Base-by-base conservation (phyloP, 2,113 vertebrate species). In the Callocephalon fimbriatum region DNA sequence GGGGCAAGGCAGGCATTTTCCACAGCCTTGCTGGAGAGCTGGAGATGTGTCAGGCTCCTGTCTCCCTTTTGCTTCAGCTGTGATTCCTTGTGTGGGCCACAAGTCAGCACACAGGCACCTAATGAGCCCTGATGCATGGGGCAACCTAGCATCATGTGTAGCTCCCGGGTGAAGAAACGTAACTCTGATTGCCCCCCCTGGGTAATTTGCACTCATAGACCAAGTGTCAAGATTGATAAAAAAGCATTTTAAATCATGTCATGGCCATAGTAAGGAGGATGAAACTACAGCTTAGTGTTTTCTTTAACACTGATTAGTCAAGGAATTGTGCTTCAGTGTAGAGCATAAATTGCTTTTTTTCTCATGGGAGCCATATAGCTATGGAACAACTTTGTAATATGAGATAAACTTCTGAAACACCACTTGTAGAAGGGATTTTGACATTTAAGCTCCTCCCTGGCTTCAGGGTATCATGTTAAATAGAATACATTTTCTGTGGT, bases 231-330 rank as follows among this genome's bases (percentile, higher is more conserved):
- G 53, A 50, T 40, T 94, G 93, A 95, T 93, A 91, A 97, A 94
- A 56, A 19, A 71, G 31, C 61, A 42, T 70, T 91, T 96, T 79
- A 93, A 88, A 96, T 95, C 74, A 92, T 67, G 31, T 68, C 15
- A 14, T 13, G 19, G 61, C 44, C 82, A 59, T 63, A 63, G 66
- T 47, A 73, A 97, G 47, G 87, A 92, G 86, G 26, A 58, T 91
- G 89, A 89, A 85, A 75, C 70, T 80, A 71, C 56, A 96, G 32
- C 61, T 84, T 56, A 93, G 67, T 95, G 66, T 82, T 94, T 88
- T 96, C 53, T 95, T 84, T 85, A 74, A 78, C 42, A 25, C 44
- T 96, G 91, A 94, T 97, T 95, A 96, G 81, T 97, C 90, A 82
- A 86, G 75, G 21, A 84, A 74, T 51, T 95, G 73, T 94, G 56